Base-by-base conservation (phyloP, 2,888 invertebrate genomes). In the Caenorhabditis macrosperma region DNA sequence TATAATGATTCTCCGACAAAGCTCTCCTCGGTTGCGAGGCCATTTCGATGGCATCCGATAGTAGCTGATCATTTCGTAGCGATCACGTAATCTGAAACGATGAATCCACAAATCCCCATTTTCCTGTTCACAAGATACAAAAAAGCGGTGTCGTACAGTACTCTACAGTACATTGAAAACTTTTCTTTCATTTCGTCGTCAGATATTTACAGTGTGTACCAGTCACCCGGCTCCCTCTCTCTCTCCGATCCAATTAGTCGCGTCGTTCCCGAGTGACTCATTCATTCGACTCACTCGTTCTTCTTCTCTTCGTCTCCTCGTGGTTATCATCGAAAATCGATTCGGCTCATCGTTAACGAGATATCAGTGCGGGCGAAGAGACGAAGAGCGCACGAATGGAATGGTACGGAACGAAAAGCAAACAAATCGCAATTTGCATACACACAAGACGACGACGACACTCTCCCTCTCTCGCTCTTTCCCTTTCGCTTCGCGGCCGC, bases 391-490 rank as follows among this genome's bases (percentile, higher is more conserved):
- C 35, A 22, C 38, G 54, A 68, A 59, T 59, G 59, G 64, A 74
- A 74, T 74, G 74, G 74, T 74, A 74, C 74, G 57, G 60, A 54
- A 52, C 71, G 71, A 74, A 74, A 74, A 74, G 74, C 74, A 74
- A 74, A 74, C 74, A 74, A 74, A 74, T 74, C 64, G 55, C 54
- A 72, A 74, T 74, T 74, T 74, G 74, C 74, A 74, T 74, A 64
- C 74, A 59, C 64, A 57, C 74, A 74, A 48, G 50, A 63, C 55
- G 52, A 30, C 54, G n/a, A n/a, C n/a, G n/a, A 48, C 71, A 0
- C 71, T 54, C 44, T 30, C 15, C 22, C 3, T 55, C 35, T 38
- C 33, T 55, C 35, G 4, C 44, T 28, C 33, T 33, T 22, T n/a
- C n/a, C n/a, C n/a, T n/a, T n/a, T n/a, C n/a, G n/a, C 38, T n/a